Evolutionary conservation across 35 echinoderm and acorn worm genomes (phyloP).

Genomic region (Apostichopus californicus): DNA sequence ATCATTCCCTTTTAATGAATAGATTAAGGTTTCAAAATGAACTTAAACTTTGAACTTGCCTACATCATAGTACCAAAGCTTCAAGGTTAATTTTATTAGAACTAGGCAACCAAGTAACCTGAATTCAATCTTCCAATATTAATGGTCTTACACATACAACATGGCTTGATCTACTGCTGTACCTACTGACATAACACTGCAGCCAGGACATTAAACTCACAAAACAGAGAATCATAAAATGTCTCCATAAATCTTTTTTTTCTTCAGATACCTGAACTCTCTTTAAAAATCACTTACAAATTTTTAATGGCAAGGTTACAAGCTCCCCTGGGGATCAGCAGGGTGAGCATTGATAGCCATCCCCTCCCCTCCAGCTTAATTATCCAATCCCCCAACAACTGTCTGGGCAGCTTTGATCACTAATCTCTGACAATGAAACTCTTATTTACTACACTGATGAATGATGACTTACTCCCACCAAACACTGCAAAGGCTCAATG

Average conservation of each 20-base stretch:
- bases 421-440: background rate
- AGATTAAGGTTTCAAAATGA: too few relatives aligned
- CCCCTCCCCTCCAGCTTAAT: background rate
- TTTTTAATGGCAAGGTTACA: background rate
- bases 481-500: background rate
- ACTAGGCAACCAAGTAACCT: too few relatives aligned
- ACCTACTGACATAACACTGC: background rate
- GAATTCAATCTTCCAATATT: too few relatives aligned
- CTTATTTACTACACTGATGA: background rate
- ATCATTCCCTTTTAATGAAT: too few relatives aligned
- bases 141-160: too few relatives aligned
- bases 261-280: background rate
- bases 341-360: background rate
- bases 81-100: too few relatives aligned
- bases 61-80: too few relatives aligned
- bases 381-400: background rate
- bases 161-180: background rate
- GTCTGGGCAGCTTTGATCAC: background rate
- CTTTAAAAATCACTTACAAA: constrained; percentile 18
- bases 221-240: background rate
- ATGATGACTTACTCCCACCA: background rate
- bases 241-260: background rate
- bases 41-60: too few relatives aligned
- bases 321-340: background rate
- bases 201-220: background rate